Base-by-base conservation (phyloP, 2,888 invertebrate species). In the Xanthia icteritia region DNA sequence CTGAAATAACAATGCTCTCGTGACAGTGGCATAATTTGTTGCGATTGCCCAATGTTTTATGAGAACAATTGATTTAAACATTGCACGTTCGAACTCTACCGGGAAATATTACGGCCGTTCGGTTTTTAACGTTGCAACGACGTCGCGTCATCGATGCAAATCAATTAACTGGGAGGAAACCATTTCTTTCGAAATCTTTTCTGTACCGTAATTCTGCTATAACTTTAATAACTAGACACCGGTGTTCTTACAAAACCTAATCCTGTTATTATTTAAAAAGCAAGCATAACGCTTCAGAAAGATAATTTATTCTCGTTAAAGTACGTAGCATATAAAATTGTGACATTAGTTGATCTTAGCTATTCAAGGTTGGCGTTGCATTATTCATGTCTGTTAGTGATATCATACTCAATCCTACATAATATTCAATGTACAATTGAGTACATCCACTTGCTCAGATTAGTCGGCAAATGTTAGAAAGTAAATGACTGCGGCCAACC, bases 311-410 rank as follows among this genome's bases (percentile, higher is more conserved):
- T 82, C 68, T 69, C 5, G 73, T 71, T 60, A 42, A 60, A 76
- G 81, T 85, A 82, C 71, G 31, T 71, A 75, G 71, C 73, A 73
- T 84, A 89, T 88, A 89, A 90, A 90, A 89, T 88, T 88, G 89
- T 90, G 88, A 89, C 89, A 88, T 89, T 86, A 88, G 87, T 86
- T 88, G 86, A 90, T 92, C 89, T 89, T 86, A 86, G 89, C 85
- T 84, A 87, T 89, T 90, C 91, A 91, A 92, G 91, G 91, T 85
- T 83, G 78, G 83, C 90, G 79, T 89, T 93, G 91, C 91, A 92
- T 92, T 93, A 92, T 91, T 91, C 92, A 93, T 94, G 87, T 87
- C 87, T 86, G 83, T 87, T 82, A 89, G 86, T 93, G 91, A 94
- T 92, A 92, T 93, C 92, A 93, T 91, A 87, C 89, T 89, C 85